A percentile compares a stretch with the other conserved stretches of the same genome.
Evolutionary conservation across 2,797 vertebrate genomes (phyloP).

Genomic region (Enteromius mattozi): DNA sequence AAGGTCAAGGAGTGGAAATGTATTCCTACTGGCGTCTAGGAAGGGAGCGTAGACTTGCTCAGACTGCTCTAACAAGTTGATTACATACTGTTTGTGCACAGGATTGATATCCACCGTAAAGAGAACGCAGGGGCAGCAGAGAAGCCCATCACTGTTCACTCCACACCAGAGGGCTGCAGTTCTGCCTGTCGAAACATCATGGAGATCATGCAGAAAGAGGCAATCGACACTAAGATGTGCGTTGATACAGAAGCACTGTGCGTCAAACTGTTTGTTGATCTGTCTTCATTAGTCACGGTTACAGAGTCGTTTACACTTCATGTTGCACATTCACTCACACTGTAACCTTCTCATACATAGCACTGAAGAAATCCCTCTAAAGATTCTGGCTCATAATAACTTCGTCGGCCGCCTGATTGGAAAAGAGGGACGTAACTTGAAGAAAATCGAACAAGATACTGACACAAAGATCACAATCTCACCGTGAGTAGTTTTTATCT

Average conservation of each 20-base stretch:
- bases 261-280: background rate
- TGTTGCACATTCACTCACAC: background rate
- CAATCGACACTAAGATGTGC: slow-evolving; percentile 96
- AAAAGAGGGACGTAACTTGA: slow-evolving; percentile 97
- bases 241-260: background rate
- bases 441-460: slow-evolving; percentile 98
- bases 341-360: slow-evolving; percentile 72
- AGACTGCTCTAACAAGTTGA: background rate
- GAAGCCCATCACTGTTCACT: slow-evolving; percentile 98
- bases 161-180: slow-evolving; percentile 95
- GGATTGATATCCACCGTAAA: slow-evolving; percentile 98
- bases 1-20: background rate
- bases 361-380: slow-evolving; percentile 96
- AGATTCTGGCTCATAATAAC: slow-evolving; percentile 98
- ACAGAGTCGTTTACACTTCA: background rate
- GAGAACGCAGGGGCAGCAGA: slow-evolving; percentile 98
- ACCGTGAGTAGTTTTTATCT: slow-evolving; percentile 78
- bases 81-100: slow-evolving; percentile 60
- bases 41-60: background rate
- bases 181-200: slow-evolving; percentile 95
- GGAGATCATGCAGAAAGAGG: slow-evolving; percentile 99
- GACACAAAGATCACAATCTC: slow-evolving; percentile 99
- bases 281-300: background rate
- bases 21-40: background rate
- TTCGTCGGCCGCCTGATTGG: slow-evolving; percentile 97